Evolutionary conservation across 2,113 vertebrate genomes (phyloP), one percentile per base, ranked within the genome.

Genomic region (Corythaeola cristata): DNA sequence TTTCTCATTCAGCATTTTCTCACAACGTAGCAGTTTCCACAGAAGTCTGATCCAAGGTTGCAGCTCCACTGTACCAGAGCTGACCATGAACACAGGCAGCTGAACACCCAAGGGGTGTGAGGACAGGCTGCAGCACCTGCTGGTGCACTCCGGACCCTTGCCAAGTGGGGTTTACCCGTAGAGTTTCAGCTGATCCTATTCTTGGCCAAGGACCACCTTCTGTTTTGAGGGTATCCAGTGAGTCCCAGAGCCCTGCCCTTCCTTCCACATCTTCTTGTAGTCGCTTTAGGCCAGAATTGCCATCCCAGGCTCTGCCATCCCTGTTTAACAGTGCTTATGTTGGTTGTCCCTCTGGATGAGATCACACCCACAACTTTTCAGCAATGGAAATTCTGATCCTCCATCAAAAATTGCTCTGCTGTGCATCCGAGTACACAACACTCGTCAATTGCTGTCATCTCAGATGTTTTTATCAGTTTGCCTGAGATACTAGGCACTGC

Each of bases 231-330:
- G 28, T 30, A 30, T 19, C 37, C 53, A 33, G 15, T 27, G 28
- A 41, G 22, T 32, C 32, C 45, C 60, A 73, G 64, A 90, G 18
- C 22, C 18, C 14, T 35, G 21, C 18, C 44, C 59, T 60, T 83
- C 52, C n/a, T 76, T 73, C 68, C n/a, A 68, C 16, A 59, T 59
- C 30, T 81, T 69, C 37, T 4, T 44, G 19, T n/a, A 14, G 19
- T 41, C 0, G 0, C 60, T 84, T 87, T n/a, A 69, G 69, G 24
- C 41, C 72, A 39, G 35, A 22, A 0, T 7, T 7, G 5, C 37
- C 55, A 72, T 18, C 37, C 14, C 44, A 50, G 41, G 12, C 72
- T 26, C 62, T 86, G 59, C 59, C 5, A 2, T 41, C 28, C 60
- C 24, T 67, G 12, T 72, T 58, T 8, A 21, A 18, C 1, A 8